A percentile compares a stretch with the other conserved stretches of the same genome.
Conservation (phyloP, 1,140 invertebrate species). For the Meteorus sp. region DNA sequence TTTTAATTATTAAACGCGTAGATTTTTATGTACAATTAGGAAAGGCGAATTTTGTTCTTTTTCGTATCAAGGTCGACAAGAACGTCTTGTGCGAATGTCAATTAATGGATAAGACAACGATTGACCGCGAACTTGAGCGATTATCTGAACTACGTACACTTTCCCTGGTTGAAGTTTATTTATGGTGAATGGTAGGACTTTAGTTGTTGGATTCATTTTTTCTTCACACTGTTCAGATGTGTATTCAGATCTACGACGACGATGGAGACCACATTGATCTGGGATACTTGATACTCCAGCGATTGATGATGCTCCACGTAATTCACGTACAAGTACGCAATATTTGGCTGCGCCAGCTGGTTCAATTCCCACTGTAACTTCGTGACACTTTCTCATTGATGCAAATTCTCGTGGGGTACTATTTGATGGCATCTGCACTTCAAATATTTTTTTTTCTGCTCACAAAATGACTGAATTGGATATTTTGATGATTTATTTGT, state of each 20-base stretch:
- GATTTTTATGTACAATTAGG: background rate
- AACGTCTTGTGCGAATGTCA: slow-evolving; percentile 39
- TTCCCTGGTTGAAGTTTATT: slow-evolving; percentile 45
- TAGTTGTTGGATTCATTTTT: slow-evolving; percentile 37
- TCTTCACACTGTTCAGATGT: slow-evolving; percentile 46
- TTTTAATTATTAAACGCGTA: background rate
- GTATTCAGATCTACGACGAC: slow-evolving; percentile 44
- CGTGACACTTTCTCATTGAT: slow-evolving; percentile 42
- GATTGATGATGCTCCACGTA: slow-evolving; percentile 33
- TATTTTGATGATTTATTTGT: background rate
- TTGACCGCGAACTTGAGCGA: slow-evolving; percentile 43
- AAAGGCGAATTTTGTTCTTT: background rate
- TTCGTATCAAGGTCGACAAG: slow-evolving; percentile 29
- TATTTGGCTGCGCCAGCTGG: slow-evolving; percentile 47
- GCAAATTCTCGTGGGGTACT: slow-evolving; percentile 47
- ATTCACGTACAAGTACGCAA: slow-evolving; percentile 46
- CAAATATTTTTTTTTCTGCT: slow-evolving; percentile 18
- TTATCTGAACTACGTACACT: slow-evolving; percentile 46
- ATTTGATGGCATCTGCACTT: slow-evolving; percentile 40
- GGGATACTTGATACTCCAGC: slow-evolving; percentile 37
- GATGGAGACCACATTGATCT: slow-evolving; percentile 46
- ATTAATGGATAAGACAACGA: slow-evolving; percentile 47
- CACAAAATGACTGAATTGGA: background rate
- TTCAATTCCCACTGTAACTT: slow-evolving; percentile 49
- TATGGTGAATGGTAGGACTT: slow-evolving; percentile 43